phyloP scores from a whole-genome alignment of 2,888 invertebrate species.

The Troilus luridus region DNA sequence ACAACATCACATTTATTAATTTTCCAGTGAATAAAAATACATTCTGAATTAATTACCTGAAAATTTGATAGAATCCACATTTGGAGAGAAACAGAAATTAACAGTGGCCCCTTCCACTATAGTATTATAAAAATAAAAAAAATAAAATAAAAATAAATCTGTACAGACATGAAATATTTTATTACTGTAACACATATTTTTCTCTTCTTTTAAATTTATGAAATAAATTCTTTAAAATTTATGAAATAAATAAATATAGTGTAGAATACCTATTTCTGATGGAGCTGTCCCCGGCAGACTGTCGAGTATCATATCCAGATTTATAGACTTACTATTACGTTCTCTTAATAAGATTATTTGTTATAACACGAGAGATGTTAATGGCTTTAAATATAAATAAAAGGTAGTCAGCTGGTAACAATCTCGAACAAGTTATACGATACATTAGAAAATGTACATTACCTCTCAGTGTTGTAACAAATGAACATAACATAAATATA shows the following conservation, averaged over 20 bases:
- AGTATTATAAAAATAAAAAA: not conserved
- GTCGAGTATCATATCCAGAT: conserved; percentile 22
- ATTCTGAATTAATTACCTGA: conserved; percentile 55
- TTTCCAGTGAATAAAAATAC: conserved; percentile 47
- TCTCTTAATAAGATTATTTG: conserved; percentile 5
- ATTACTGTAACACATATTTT: not conserved
- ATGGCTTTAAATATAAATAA: not conserved
- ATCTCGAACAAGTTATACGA: not conserved
- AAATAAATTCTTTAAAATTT: conserved; percentile 21
- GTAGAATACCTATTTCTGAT: conserved; percentile 53
- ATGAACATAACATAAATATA: conserved; percentile 45
- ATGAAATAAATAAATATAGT: conserved; percentile 30
- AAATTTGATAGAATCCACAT: conserved; percentile 54
- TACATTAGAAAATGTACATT: not conserved
- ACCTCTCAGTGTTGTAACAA: conserved; percentile 46
- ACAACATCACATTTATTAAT: not conserved
- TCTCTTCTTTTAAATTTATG: conserved; percentile 6
- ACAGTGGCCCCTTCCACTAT: conserved; percentile 49
- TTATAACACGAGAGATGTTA: conserved; percentile 48
- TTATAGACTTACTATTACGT: not conserved
- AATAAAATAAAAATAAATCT: conserved; percentile 27
- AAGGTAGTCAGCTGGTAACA: not conserved
- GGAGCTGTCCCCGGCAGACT: conserved; percentile 37
- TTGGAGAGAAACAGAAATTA: conserved; percentile 41
- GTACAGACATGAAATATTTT: conserved; percentile 36